Conservation (phyloP, 2,888 invertebrate species). For the Cyclophora albipunctata region DNA sequence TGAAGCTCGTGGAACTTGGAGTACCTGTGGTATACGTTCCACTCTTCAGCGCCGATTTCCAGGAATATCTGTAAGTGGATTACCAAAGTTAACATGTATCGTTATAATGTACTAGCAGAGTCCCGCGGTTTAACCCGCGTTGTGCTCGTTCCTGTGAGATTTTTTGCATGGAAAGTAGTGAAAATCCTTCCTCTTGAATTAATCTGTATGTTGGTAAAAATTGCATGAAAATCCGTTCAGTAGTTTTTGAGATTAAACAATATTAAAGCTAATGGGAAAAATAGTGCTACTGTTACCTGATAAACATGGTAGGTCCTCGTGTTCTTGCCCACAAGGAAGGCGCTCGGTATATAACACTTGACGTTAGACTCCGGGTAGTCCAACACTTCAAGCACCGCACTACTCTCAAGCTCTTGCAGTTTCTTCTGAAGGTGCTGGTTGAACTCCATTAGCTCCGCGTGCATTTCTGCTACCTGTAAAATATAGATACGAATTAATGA, state of each 20-base stretch:
- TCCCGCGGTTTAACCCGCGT: too few species aligned
- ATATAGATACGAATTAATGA: neutral
- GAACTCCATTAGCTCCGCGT: constrained; percentile 94
- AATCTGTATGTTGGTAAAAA: too few species aligned
- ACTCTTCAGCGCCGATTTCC: constrained; percentile 90
- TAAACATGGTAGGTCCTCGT: constrained; percentile 91
- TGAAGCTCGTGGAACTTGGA: constrained; percentile 94
- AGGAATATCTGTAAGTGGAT: constrained; percentile 80
- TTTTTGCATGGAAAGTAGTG: too few species aligned
- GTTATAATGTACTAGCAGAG: too few species aligned
- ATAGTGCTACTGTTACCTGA: constrained; percentile 75
- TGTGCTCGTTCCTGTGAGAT: too few species aligned
- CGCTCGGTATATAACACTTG: constrained; percentile 91
- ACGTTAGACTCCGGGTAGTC: constrained; percentile 75
- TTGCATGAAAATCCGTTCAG: too few species aligned
- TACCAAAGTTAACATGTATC: neutral
- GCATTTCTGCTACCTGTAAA: constrained; percentile 91
- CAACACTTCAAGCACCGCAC: constrained; percentile 50
- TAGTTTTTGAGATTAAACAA: too few species aligned
- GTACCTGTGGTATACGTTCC: constrained; percentile 96
- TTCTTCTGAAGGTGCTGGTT: constrained; percentile 87
- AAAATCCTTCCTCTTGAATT: too few species aligned
- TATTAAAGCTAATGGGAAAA: too few species aligned
- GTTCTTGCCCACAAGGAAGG: constrained; percentile 79
- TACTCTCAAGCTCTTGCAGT: constrained; percentile 70